These are phyloP conservation scores for Beris morrisii DNA, from an alignment of 2,888 invertebrate genomes.

Conservation along the genomic window DNA sequence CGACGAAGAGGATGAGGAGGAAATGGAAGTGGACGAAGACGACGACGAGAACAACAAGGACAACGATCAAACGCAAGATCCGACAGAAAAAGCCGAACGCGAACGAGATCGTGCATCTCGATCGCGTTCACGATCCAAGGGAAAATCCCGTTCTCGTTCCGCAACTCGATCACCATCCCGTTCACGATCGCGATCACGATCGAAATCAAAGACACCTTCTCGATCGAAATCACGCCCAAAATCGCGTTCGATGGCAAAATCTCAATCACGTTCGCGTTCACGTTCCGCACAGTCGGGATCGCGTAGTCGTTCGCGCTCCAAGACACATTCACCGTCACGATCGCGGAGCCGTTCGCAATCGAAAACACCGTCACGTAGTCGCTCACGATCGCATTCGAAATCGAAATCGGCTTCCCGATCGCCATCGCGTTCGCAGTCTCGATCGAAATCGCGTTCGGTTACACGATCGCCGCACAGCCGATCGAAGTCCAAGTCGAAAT, in stretches of 20 bases:
- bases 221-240: constrained; percentile 51
- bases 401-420: constrained; percentile 43
- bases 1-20: constrained; percentile 70
- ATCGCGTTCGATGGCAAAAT: constrained; percentile 43
- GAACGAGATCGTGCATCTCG: constrained; percentile 44
- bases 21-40: constrained; percentile 62
- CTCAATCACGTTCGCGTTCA: constrained; percentile 46
- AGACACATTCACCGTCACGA: constrained; percentile 47
- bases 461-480: constrained; percentile 47
- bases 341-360: constrained; percentile 39
- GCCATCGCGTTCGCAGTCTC: constrained; percentile 45
- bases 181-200: constrained; percentile 43
- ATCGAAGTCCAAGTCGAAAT: constrained; percentile 48
- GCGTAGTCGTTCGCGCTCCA: constrained; percentile 46
- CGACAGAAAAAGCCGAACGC: constrained; percentile 39
- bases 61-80: constrained; percentile 47
- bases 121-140: constrained; percentile 31
- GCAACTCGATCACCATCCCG: constrained; percentile 46
- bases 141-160: constrained; percentile 48
- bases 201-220: constrained; percentile 38
- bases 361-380: constrained; percentile 42
- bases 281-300: constrained; percentile 47
- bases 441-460: constrained; percentile 47
- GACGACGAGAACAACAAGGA: constrained; percentile 50
- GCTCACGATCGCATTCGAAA: constrained; percentile 40